Conservation (phyloP, 2,888 invertebrate genomes). For the Cephus pygmeus region DNA sequence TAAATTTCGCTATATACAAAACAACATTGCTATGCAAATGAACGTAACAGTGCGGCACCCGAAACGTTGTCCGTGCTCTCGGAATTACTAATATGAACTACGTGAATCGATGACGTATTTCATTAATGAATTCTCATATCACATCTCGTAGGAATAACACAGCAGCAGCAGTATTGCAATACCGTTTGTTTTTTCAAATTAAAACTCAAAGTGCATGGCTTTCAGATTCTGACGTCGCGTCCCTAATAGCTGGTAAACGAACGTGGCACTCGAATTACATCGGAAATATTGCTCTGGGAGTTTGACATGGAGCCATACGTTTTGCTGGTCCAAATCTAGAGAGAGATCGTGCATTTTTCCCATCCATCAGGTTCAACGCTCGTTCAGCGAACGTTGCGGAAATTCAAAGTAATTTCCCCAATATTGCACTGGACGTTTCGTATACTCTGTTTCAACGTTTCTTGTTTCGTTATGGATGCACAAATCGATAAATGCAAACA, state of each 20-base stretch:
- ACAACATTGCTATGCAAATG: conserved; percentile 25
- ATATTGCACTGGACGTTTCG: neutral
- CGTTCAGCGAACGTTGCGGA: neutral
- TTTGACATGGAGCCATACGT: neutral
- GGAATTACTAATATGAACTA: neutral
- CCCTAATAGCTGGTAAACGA: neutral
- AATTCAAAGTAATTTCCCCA: neutral
- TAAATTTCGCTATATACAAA: conserved; percentile 32
- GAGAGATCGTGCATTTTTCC: neutral
- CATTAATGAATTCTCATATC: neutral
- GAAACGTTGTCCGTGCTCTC: neutral
- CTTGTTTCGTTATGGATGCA: neutral
- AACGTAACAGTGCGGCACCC: conserved; percentile 2
- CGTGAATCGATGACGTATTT: neutral
- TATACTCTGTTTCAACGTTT: neutral
- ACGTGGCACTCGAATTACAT: neutral
- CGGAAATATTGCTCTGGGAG: neutral
- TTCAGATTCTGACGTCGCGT: neutral
- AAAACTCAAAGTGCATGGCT: neutral
- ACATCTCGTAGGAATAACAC: neutral
- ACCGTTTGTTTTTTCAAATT: neutral
- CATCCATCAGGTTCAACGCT: neutral
- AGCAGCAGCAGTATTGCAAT: neutral
- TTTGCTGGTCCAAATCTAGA: neutral
- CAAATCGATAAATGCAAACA: neutral